A percentile compares a stretch with the other conserved stretches of the same genome.
Conservation (phyloP, 2,113 vertebrate species). For the Gila orcuttii region DNA sequence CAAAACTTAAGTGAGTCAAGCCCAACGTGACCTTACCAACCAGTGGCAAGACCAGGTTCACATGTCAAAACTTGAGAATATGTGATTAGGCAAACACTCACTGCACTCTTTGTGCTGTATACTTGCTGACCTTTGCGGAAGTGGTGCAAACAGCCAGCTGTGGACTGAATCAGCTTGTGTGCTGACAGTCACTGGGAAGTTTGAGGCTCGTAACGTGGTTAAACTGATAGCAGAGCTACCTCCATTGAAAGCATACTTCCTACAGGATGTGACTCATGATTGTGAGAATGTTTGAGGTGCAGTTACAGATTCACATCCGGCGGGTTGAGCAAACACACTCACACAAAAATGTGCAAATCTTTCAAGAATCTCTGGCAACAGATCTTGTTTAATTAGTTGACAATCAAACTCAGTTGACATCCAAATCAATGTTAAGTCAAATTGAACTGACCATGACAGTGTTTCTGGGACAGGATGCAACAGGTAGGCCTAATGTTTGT, state of each 20-base stretch:
- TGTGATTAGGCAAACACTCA: background rate
- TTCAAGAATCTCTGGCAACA: background rate
- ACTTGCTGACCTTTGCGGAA: slow-evolving; percentile 9
- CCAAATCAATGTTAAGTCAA: background rate
- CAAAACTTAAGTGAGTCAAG: background rate
- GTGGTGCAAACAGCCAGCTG: slow-evolving; percentile 9
- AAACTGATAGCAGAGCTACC: slow-evolving; percentile 39
- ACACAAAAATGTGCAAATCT: background rate
- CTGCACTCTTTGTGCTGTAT: background rate
- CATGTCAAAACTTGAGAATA: slow-evolving; percentile 6
- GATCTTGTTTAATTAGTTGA: background rate
- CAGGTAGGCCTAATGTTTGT: background rate
- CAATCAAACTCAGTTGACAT: background rate
- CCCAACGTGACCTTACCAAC: background rate
- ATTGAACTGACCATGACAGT: background rate
- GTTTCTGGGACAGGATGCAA: background rate
- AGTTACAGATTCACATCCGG: slow-evolving; percentile 41
- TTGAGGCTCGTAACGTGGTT: slow-evolving; percentile 10
- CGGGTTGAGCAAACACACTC: background rate
- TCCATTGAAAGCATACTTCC: slow-evolving; percentile 38
- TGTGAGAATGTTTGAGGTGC: slow-evolving; percentile 19
- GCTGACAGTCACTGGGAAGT: slow-evolving; percentile 22
- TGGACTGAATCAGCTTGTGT: slow-evolving; percentile 2
- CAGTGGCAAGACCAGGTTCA: background rate
- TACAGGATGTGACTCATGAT: slow-evolving; percentile 49